Conservation (phyloP, 2,888 invertebrate species). For the Pseudeuparius sepicola region DNA sequence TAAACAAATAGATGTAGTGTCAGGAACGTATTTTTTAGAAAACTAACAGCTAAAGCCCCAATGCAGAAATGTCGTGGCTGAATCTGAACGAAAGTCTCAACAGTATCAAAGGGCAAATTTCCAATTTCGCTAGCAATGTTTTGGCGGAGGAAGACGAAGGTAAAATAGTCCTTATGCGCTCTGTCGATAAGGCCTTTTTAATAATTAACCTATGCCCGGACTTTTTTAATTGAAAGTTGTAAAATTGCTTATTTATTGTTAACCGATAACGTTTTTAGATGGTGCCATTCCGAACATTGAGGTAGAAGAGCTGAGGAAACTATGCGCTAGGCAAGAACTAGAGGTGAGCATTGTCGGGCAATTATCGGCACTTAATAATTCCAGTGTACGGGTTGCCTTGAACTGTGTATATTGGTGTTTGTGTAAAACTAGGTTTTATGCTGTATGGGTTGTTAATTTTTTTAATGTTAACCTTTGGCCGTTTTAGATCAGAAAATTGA, state of each 20-base stretch:
- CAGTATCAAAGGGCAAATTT: slow-evolving; percentile 77
- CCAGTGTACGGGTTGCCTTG: too few relatives aligned
- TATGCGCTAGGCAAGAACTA: slow-evolving; percentile 48
- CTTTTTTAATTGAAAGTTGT: too few relatives aligned
- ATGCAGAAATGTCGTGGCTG: slow-evolving; percentile 53
- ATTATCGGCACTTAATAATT: too few relatives aligned
- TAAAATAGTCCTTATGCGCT: slow-evolving; percentile 28
- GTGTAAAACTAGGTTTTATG: too few relatives aligned
- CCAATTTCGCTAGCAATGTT: slow-evolving; percentile 81
- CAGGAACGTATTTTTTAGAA: slow-evolving; percentile 5
- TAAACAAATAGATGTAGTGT: too few relatives aligned
- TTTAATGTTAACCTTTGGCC: too few relatives aligned
- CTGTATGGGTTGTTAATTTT: too few relatives aligned
- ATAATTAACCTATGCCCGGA: slow-evolving; percentile 1
- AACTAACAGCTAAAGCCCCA: not conserved
- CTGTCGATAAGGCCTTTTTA: slow-evolving; percentile 15
- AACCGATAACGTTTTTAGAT: too few relatives aligned
- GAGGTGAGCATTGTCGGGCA: slow-evolving; percentile 53
- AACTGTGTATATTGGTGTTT: too few relatives aligned
- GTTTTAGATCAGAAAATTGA: too few relatives aligned
- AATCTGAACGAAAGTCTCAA: slow-evolving; percentile 54
- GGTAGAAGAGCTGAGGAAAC: slow-evolving; percentile 47
- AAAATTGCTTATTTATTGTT: too few relatives aligned
- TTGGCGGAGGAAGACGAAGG: slow-evolving; percentile 64
- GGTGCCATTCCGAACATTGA: too few relatives aligned